Percentiles rank a stretch among this genome's conserved stretches.
Evolutionary conservation across 2,888 invertebrate species (phyloP).

Genomic region (Torymus tubicola): DNA sequence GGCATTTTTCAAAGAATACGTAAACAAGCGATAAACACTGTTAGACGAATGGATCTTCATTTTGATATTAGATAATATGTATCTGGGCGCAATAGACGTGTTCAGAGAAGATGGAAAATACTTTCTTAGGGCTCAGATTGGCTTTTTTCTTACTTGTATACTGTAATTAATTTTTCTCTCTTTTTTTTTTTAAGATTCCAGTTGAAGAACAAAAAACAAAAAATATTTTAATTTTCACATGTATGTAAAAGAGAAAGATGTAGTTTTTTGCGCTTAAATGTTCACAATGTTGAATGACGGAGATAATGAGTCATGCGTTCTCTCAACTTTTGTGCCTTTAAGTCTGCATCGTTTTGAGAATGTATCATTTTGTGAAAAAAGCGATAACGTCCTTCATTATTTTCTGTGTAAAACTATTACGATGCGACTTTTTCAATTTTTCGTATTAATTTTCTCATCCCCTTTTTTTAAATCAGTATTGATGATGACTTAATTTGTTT

Average conservation of each 20-base stretch:
- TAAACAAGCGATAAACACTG: slow-evolving; percentile 72
- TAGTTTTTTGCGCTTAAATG: slow-evolving; percentile 68
- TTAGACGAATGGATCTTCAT: slow-evolving; percentile 74
- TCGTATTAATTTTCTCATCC: slow-evolving; percentile 61
- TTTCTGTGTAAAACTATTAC: slow-evolving; percentile 59
- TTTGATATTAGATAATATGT: slow-evolving; percentile 78
- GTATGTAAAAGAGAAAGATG: slow-evolving; percentile 65
- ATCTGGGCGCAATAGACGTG: slow-evolving; percentile 79
- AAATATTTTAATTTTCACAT: slow-evolving; percentile 62
- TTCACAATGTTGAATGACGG: slow-evolving; percentile 55
- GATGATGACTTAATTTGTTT: slow-evolving; percentile 66
- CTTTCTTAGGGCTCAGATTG: slow-evolving; percentile 69
- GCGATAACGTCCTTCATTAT: slow-evolving; percentile 59
- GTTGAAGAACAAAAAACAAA: slow-evolving; percentile 30
- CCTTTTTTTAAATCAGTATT: slow-evolving; percentile 67
- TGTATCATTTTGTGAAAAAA: slow-evolving; percentile 71
- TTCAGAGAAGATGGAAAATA: slow-evolving; percentile 77
- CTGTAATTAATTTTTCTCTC: slow-evolving; percentile 55
- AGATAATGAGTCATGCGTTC: slow-evolving; percentile 63
- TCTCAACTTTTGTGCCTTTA: slow-evolving; percentile 72
- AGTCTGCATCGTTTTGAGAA: slow-evolving; percentile 65
- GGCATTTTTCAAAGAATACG: slow-evolving; percentile 67
- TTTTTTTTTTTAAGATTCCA: slow-evolving; percentile 51
- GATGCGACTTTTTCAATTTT: slow-evolving; percentile 61
- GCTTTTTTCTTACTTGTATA: slow-evolving; percentile 62